phyloP scores from a whole-genome alignment of 2,797 vertebrate species.

The Melopsittacus undulatus region DNA sequence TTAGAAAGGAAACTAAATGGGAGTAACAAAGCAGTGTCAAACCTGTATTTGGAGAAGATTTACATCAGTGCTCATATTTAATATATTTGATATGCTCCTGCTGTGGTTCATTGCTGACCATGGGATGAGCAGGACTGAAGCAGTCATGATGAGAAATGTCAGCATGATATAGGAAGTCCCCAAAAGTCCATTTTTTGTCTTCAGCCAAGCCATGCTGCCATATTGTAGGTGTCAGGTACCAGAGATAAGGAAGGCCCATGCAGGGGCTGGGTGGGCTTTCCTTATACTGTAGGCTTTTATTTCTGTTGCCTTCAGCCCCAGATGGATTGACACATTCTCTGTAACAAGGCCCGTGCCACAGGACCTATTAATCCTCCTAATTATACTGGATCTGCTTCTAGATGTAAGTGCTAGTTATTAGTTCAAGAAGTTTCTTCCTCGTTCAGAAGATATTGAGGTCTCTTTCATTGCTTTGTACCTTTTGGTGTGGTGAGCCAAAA shows the following conservation, averaged over 20 bases:
- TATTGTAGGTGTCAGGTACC: rapidly evolving
- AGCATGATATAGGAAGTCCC: neutral
- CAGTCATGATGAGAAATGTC: neutral
- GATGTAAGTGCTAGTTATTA: neutral
- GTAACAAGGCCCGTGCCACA: rapidly evolving
- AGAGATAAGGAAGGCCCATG: neutral
- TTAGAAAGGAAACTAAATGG: neutral
- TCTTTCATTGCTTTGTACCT: neutral
- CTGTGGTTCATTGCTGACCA: neutral
- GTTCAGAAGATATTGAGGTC: neutral
- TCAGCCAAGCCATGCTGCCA: neutral
- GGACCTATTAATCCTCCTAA: neutral
- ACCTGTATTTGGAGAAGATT: neutral
- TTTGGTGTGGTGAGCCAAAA: neutral
- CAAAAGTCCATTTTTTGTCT: neutral
- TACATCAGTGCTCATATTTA: rapidly evolving
- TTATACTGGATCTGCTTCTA: neutral
- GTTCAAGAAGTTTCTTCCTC: neutral
- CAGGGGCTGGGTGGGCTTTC: neutral
- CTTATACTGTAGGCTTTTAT: neutral
- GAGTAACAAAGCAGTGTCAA: neutral
- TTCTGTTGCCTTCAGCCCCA: neutral
- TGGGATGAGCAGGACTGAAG: neutral
- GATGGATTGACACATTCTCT: neutral
- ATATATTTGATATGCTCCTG: neutral